phyloP scores from a whole-genome alignment of 2,113 vertebrate species.

The Apistogramma diplotaenia region DNA sequence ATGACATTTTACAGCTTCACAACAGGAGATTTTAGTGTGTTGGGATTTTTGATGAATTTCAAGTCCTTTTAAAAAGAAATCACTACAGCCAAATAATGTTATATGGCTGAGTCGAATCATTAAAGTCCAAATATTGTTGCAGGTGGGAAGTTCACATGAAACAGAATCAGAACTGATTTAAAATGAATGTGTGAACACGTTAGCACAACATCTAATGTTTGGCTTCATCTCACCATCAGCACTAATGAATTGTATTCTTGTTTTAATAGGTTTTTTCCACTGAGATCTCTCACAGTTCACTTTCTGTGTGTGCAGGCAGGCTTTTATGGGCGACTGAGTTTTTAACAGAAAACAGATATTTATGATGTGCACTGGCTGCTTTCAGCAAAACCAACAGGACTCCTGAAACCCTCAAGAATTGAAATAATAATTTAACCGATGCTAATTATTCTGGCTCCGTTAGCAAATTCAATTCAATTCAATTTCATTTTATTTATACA shows the following conservation, averaged over 20 bases:
- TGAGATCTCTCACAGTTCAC: background rate
- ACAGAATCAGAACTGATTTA: background rate
- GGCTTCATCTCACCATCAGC: too few species aligned
- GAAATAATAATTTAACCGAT: background rate
- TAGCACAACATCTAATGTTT: background rate
- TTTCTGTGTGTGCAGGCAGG: background rate
- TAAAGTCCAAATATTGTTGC: background rate
- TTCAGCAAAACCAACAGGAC: background rate
- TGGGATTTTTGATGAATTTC: background rate
- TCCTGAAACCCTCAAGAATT: background rate
- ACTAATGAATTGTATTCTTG: background rate
- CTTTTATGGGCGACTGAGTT: background rate
- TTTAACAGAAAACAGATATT: background rate
- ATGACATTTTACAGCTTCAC: slow-evolving; percentile 20
- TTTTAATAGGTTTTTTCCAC: background rate
- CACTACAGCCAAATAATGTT: background rate
- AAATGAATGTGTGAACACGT: background rate
- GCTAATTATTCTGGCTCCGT: background rate
- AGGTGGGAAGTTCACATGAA: background rate
- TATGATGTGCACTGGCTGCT: background rate
- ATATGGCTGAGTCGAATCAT: background rate
- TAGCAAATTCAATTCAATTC: too few species aligned
- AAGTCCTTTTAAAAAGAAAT: background rate
- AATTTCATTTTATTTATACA: too few species aligned
- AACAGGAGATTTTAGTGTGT: background rate